Conservation (phyloP, 2,888 invertebrate species). For the Muscina levida region DNA sequence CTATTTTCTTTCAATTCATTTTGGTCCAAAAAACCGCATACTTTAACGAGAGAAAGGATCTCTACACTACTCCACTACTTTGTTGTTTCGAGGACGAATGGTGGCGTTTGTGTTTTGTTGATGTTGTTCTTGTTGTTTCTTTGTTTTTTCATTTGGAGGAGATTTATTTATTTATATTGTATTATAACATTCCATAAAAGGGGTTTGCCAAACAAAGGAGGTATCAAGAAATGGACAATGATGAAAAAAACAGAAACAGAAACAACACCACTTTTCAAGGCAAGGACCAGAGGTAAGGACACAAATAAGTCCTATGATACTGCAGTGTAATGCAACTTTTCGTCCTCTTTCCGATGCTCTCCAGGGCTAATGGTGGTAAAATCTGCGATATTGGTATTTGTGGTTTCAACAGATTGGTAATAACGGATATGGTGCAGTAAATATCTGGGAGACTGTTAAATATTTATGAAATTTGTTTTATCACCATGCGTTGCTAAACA, state of each 20-base stretch:
- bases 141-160: not conserved
- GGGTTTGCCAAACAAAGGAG: not conserved
- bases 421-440: no score
- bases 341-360: not conserved
- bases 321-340: not conserved
- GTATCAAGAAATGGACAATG: not conserved
- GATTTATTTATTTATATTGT: constrained; percentile 19
- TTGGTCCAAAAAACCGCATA: constrained; percentile 3
- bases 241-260: not conserved
- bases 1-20: not conserved
- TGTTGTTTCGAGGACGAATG: not conserved
- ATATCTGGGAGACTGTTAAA: no score
- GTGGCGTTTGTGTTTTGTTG: not conserved
- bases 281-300: not conserved
- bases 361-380: no score
- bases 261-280: not conserved
- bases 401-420: no score
- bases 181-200: not conserved
- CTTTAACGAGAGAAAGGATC: not conserved
- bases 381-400: constrained; percentile 2
- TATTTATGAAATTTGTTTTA: no score
- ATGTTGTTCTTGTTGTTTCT: not conserved
- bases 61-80: not conserved
- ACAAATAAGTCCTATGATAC: not conserved
- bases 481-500: no score